Conservation (phyloP, 2,113 vertebrate species). For the Podiceps cristatus region DNA sequence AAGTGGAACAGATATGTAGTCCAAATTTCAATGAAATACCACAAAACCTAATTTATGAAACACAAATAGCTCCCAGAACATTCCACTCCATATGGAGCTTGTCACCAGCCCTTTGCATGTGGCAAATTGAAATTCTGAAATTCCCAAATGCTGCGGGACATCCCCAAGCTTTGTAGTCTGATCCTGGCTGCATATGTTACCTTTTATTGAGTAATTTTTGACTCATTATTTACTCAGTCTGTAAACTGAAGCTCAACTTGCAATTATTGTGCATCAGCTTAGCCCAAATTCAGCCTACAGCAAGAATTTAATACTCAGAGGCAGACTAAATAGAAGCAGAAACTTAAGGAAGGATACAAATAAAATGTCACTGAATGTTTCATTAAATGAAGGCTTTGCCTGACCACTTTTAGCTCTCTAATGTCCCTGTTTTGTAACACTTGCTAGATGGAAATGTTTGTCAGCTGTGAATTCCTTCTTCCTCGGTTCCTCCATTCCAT, state of each 20-base stretch:
- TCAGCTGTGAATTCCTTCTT: background rate
- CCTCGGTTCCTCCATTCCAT: background rate
- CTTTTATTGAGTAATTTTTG: constrained; percentile 51
- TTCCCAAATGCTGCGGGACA: background rate
- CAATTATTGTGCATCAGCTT: constrained; percentile 52
- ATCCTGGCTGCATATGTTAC: background rate
- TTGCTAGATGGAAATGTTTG: constrained; percentile 11
- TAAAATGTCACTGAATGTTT: constrained; percentile 63
- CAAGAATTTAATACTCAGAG: constrained; percentile 64
- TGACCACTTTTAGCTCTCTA: constrained; percentile 23
- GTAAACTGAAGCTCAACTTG: constrained; percentile 67
- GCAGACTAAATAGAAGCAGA: constrained; percentile 57
- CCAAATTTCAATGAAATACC: background rate
- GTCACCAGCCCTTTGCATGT: background rate
- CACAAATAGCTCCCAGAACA: background rate
- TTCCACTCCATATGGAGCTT: background rate
- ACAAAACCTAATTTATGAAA: background rate
- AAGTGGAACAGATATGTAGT: background rate
- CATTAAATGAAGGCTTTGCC: constrained; percentile 41
- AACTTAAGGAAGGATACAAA: constrained; percentile 38
- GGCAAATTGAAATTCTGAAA: background rate
- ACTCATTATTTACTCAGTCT: constrained; percentile 70
- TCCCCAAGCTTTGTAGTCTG: background rate
- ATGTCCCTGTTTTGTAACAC: constrained; percentile 23
- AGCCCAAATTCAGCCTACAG: constrained; percentile 31